Base-by-base conservation (phyloP, 2,888 invertebrate species). In the Melolontha melolontha region DNA sequence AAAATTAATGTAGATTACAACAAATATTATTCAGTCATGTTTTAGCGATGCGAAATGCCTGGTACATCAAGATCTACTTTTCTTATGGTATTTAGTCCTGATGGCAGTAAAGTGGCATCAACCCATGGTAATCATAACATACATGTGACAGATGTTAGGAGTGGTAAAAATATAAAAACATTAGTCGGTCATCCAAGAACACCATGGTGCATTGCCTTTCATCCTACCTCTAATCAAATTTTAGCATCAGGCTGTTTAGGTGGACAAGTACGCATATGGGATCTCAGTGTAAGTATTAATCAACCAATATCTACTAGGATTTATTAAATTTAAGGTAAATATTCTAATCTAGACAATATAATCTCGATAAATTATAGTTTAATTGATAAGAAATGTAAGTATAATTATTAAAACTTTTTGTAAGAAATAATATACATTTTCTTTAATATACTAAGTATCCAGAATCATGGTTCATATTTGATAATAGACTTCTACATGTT, bases 241-340 rank as follows among this genome's bases (percentile, higher is more conserved):
- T 87, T 96, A 51, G 95, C 94, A 27, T 93, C 94, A 1, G 95
- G 95, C 0, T 96, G 95, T 80, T 87, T 96, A 0, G 94, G 92
- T 6, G 96, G 96, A 7, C 93, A 95, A 87, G 95, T 96, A 59
- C 85, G 95, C 73, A 93, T 96, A 50, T 96, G 96, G 96, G 95
- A 95, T 84, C 82, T 92, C 11, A 87, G 87, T 81, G 91, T 91
- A 82, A 85, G 87, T 80, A 62, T 29, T 65, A 22, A 22, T 22
- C 2, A 22, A 22, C 22, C 22, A 22, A 4, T 22, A 22, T 22
- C 4, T 4, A 22, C 22, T 22, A 22, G 4, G 4, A 4, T 22
- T 22, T 22, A 22, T 4, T 22, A 22, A 22, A 1, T 22, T 22
- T 22, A 2, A 22, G 4, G 1, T 22, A 22, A 22, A 22, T 1